Conservation (phyloP, 2,797 vertebrate species). For the Oophaga sylvatica region DNA sequence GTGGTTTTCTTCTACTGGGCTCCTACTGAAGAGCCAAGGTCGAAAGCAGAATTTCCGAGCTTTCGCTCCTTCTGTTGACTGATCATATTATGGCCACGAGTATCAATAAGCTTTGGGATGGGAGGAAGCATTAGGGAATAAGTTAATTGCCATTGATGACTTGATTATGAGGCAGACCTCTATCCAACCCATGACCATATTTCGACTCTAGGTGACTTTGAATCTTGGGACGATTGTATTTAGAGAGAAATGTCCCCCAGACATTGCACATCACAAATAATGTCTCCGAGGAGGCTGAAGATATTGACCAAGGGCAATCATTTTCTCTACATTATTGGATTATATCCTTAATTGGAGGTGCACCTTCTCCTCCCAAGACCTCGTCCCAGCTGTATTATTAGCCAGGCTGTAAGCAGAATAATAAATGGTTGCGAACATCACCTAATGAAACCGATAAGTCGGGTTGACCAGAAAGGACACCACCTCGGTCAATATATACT, state of each 20-base stretch:
- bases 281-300: neutral
- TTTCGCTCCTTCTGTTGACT: no score
- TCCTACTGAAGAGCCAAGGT: neutral
- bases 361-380: neutral
- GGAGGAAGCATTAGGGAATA: neutral
- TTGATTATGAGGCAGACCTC: neutral
- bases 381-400: constrained; percentile 7
- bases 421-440: neutral
- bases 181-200: neutral
- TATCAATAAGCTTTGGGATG: no score
- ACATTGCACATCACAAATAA: neutral
- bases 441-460: neutral
- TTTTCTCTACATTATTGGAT: neutral
- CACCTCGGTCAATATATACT: neutral
- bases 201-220: neutral
- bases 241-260: neutral
- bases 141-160: neutral
- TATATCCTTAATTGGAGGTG: neutral
- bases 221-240: neutral
- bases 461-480: neutral
- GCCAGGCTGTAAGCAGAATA: neutral
- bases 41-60: no score
- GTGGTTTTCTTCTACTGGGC: neutral
- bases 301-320: neutral
- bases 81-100: no score